These are phyloP conservation scores for Calcarius lapponicus DNA, from an alignment of 2,797 vertebrate genomes.

Conservation along the genomic window DNA sequence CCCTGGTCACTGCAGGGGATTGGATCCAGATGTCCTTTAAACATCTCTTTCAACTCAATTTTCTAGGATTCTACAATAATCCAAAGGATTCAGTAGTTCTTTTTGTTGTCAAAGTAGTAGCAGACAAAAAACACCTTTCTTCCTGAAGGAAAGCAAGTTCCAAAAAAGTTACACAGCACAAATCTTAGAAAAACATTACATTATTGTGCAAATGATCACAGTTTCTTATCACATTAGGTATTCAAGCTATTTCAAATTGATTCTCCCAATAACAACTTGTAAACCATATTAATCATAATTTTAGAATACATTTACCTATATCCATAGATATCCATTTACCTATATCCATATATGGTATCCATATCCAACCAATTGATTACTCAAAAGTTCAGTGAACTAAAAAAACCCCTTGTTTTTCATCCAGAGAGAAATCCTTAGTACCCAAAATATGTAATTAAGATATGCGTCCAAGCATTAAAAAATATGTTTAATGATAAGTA, in stretches of 20 bases:
- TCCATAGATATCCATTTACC: too few species aligned
- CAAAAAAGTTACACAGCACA: background rate
- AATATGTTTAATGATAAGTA: background rate
- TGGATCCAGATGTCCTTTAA: background rate
- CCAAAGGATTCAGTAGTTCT: background rate
- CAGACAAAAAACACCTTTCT: background rate
- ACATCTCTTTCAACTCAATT: background rate
- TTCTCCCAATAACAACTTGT: slow-evolving; percentile 12
- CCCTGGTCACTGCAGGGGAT: background rate
- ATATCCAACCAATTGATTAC: background rate
- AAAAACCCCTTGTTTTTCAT: background rate
- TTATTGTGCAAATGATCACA: background rate
- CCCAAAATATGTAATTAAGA: background rate
- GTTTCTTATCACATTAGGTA: background rate
- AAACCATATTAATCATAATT: slow-evolving; percentile 22
- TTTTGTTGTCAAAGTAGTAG: background rate
- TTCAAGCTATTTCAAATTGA: slow-evolving; percentile 15
- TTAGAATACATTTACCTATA: slow-evolving; percentile 16
- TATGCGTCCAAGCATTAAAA: background rate
- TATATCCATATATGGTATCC: background rate
- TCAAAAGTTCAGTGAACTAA: background rate
- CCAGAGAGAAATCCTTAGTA: background rate
- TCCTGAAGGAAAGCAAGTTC: background rate
- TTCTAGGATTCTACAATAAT: background rate
- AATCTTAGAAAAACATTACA: slow-evolving; percentile 13